Base-by-base conservation (phyloP, 2,888 invertebrate genomes). In the Laspeyria flexula region DNA sequence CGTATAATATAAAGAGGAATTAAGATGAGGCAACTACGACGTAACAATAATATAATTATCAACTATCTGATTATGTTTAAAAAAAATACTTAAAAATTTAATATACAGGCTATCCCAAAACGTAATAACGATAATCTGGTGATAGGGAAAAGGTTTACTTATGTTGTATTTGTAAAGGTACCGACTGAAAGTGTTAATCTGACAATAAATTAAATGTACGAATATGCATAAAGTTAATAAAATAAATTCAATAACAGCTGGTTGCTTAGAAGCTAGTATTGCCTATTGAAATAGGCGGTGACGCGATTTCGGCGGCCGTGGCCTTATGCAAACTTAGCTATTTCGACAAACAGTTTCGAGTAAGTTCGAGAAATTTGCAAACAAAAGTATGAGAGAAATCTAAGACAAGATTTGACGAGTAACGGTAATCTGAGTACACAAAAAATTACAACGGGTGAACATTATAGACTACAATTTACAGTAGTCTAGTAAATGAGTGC, bases 321-420 rank as follows among this genome's bases (percentile, higher is more conserved):
- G 77, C 73, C 78, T 78, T 79, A 79, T 74, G 77, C 71, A 79
- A 79, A 80, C 76, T 58, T 64, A 30, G 51, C 25, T 43, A 67
- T 69, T 71, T 73, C 77, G 67, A 71, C 67, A 72, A 73, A 65
- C 58, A 52, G 58, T 38, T 65, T 41, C 53, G 41, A 58, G 55
- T 42, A 60, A 50, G 40, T 58, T 65, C 64, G 51, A 71, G 65
- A 77, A 74, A 76, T 71, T 71, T 45, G 57, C 67, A 60, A 72
- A 64, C 52, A 56, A 60, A 55, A 74, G 48, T 46, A 47, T 50
- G 51, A 58, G 49, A 52, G 67, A 70, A 73, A 73, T 69, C 60
- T 52, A 37, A 44, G 45, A 47, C 16, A 27, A 33, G 9, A n/a
- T 35, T 5, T 13, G 35, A 18, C 35, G n/a, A n/a, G n/a, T n/a